These are phyloP conservation scores for Pristionchus japonicus DNA, from an alignment of 2,888 invertebrate species.

Conservation along the genomic window DNA sequence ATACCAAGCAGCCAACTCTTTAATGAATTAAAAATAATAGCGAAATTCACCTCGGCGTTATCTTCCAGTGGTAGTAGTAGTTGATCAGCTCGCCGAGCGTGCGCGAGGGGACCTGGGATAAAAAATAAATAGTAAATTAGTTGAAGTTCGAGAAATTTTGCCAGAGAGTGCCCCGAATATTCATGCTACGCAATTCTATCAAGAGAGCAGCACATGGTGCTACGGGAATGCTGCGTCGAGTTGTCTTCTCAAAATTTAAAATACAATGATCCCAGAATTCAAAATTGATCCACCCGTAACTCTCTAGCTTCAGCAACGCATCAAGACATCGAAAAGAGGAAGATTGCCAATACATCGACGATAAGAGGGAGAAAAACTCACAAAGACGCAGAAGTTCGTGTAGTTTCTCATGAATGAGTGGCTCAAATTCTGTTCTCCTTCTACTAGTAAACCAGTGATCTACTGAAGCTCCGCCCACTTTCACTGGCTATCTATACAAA, in stretches of 20 bases:
- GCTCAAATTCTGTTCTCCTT: too few relatives aligned
- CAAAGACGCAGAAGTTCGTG: not conserved
- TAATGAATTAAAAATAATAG: not conserved
- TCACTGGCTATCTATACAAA: too few relatives aligned
- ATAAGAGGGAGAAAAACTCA: too few relatives aligned
- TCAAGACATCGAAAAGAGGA: not conserved
- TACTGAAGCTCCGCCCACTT: too few relatives aligned
- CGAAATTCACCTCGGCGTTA: slow-evolving; percentile 81
- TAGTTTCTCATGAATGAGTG: not conserved
- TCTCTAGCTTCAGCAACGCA: not conserved
- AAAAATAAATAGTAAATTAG: slow-evolving; percentile 61
- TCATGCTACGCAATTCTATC: not conserved
- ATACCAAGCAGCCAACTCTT: too few relatives aligned
- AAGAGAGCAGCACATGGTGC: too few relatives aligned
- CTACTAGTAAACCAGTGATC: too few relatives aligned
- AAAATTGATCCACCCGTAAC: not conserved
- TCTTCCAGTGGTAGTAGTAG: slow-evolving; percentile 94
- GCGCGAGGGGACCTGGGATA: slow-evolving; percentile 85
- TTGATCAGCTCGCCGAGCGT: slow-evolving; percentile 96
- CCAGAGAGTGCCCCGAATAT: not conserved
- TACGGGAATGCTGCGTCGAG: too few relatives aligned
- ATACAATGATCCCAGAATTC: not conserved
- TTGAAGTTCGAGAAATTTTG: not conserved
- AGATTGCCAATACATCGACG: not conserved
- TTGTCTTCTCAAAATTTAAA: too few relatives aligned